These are phyloP conservation scores for Stomorhina lunata DNA, from an alignment of 2,888 invertebrate genomes.

Conservation along the genomic window DNA sequence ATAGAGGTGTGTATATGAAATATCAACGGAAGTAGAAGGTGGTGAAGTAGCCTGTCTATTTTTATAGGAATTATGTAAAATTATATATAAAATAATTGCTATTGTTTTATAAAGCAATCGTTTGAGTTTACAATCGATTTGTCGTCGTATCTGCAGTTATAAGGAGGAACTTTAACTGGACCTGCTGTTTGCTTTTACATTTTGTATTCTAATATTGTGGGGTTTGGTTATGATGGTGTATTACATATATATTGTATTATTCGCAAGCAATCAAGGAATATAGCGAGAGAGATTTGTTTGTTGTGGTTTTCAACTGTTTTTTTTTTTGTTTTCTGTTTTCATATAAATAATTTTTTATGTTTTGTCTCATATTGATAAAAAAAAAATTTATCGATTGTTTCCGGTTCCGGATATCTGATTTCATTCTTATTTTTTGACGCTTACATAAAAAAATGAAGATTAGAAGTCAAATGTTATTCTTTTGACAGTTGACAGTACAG, in stretches of 20 bases:
- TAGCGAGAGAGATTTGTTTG: slow-evolving; percentile 69
- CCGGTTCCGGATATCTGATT: slow-evolving; percentile 63
- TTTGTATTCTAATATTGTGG: too few species aligned
- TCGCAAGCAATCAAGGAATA: slow-evolving; percentile 74
- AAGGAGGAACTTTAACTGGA: neutral
- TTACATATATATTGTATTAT: slow-evolving; percentile 67
- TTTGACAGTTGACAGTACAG: slow-evolving; percentile 37
- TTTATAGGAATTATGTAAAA: neutral
- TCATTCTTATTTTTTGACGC: slow-evolving; percentile 41
- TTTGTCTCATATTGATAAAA: slow-evolving; percentile 47
- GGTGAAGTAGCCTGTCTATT: neutral
- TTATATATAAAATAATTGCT: neutral
- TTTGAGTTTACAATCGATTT: slow-evolving; percentile 24
- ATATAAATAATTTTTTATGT: slow-evolving; percentile 34
- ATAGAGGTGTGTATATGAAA: neutral
- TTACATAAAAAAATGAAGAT: slow-evolving; percentile 30
- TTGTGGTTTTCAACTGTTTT: slow-evolving; percentile 67
- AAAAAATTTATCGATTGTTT: slow-evolving; percentile 51
- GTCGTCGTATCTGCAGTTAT: neutral
- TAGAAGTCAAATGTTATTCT: slow-evolving; percentile 19
- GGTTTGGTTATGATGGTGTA: neutral
- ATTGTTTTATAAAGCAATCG: neutral
- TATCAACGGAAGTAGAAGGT: neutral
- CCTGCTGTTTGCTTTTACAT: too few species aligned
- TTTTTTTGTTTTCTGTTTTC: too few species aligned